Evolutionary conservation across 2,797 vertebrate species (phyloP).

Genomic region (Philypnodon macrostomus): DNA sequence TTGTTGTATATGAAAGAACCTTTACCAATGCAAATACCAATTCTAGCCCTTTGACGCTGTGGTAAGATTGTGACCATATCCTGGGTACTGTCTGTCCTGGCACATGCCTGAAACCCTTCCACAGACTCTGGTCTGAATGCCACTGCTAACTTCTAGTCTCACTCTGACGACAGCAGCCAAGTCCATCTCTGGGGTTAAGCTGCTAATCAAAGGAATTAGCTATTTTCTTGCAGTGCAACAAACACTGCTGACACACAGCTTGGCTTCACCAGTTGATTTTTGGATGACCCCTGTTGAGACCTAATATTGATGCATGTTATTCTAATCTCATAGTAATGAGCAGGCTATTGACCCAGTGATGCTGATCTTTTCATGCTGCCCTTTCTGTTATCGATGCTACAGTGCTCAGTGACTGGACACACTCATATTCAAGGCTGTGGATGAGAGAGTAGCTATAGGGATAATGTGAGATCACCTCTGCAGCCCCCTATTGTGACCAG

Average conservation of each 20-base stretch:
- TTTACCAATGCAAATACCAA: not conserved
- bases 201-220: constrained; percentile 56
- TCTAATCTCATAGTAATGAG: constrained; percentile 48
- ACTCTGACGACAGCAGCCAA: constrained; percentile 40
- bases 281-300: constrained; percentile 12
- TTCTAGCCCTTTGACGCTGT: constrained; percentile 23
- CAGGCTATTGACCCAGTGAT: constrained; percentile 35
- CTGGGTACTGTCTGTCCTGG: constrained; percentile 55
- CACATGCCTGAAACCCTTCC: constrained; percentile 62
- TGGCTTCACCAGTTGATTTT: constrained; percentile 15
- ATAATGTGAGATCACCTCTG: constrained; percentile 49
- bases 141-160: constrained; percentile 46
- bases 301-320: constrained; percentile 12
- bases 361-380: constrained; percentile 44
- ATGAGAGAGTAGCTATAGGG: constrained; percentile 42
- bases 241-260: constrained; percentile 35
- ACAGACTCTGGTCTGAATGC: constrained; percentile 55
- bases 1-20: no score
- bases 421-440: constrained; percentile 39
- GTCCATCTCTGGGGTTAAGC: constrained; percentile 61
- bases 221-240: constrained; percentile 27
- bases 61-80: constrained; percentile 39
- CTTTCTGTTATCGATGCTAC: constrained; percentile 45
- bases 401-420: constrained; percentile 38
- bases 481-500: constrained; percentile 52